Evolutionary conservation across 1,140 invertebrate genomes (phyloP).

Genomic region (Semibalanus balanoides): DNA sequence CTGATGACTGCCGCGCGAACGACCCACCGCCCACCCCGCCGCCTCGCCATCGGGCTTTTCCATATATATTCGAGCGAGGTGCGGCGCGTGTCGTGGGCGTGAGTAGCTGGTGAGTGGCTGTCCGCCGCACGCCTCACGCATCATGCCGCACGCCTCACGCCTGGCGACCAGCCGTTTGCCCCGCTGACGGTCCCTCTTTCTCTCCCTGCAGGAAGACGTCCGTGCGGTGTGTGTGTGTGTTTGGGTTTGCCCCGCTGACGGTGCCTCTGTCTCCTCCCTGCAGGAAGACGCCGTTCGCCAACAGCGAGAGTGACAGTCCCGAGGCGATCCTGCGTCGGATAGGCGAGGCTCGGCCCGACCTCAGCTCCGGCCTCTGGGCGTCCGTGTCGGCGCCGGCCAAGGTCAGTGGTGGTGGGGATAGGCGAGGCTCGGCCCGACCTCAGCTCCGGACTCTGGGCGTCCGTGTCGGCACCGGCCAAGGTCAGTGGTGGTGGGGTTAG

Average conservation of each 20-base stretch:
- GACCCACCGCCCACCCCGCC: no score
- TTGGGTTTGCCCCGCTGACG: background rate
- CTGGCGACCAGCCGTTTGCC: no score
- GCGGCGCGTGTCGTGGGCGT: no score
- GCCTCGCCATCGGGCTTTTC: no score
- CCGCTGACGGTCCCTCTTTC: no score
- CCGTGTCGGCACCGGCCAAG: constrained; percentile 68
- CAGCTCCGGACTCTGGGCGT: constrained; percentile 52
- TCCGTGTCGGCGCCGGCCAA: constrained; percentile 68
- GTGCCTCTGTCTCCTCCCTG: background rate
- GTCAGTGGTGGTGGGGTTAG: constrained; percentile 59
- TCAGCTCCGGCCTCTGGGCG: constrained; percentile 56
- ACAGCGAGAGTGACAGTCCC: constrained; percentile 76
- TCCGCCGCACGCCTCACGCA: no score
- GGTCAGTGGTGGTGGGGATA: constrained; percentile 54
- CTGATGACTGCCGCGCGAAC: no score
- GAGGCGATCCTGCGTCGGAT: constrained; percentile 81
- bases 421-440: constrained; percentile 76
- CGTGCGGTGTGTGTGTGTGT: background rate
- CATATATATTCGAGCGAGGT: no score
- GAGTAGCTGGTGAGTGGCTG: no score
- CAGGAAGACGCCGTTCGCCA: constrained; percentile 84
- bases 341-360: constrained; percentile 71
- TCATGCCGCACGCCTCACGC: no score
- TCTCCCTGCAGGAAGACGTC: no score